phyloP scores from a whole-genome alignment of 2,113 vertebrate genomes.

The Urocynchramus pylzowi region DNA sequence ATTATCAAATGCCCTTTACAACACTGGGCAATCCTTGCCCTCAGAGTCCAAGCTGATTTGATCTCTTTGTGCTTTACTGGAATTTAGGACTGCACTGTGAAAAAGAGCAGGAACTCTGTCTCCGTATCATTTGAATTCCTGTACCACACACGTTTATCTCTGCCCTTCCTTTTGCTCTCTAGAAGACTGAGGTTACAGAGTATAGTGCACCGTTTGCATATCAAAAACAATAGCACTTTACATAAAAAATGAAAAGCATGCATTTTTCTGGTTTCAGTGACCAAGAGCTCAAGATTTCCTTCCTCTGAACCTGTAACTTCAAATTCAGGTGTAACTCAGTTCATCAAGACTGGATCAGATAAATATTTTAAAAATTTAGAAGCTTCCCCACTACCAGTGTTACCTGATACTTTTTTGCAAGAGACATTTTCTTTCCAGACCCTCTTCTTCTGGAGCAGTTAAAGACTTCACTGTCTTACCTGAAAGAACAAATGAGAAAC shows the following conservation, averaged over 20 bases:
- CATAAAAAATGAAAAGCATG: neutral
- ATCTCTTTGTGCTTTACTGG: neutral
- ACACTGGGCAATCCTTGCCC: neutral
- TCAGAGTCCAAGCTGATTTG: neutral
- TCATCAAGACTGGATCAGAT: neutral
- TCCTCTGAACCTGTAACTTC: neutral
- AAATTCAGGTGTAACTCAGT: neutral
- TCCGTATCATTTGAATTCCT: neutral
- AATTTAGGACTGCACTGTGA: neutral
- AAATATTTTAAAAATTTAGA: neutral
- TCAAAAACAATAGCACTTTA: conserved; percentile 1
- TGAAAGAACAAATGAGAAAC: neutral
- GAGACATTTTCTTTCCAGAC: neutral
- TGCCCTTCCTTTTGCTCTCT: conserved; percentile 16
- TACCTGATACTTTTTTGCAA: neutral
- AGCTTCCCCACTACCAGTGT: neutral
- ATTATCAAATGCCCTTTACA: neutral
- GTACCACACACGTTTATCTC: neutral
- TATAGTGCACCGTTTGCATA: neutral
- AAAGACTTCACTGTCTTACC: neutral
- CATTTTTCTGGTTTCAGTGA: conserved; percentile 11
- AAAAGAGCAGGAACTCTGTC: neutral
- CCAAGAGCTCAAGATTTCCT: conserved; percentile 6
- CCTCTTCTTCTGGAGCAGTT: neutral
- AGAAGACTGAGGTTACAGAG: conserved; percentile 1